Conservation (phyloP, 2,888 invertebrate genomes). For the Brassicogethes aeneus region DNA sequence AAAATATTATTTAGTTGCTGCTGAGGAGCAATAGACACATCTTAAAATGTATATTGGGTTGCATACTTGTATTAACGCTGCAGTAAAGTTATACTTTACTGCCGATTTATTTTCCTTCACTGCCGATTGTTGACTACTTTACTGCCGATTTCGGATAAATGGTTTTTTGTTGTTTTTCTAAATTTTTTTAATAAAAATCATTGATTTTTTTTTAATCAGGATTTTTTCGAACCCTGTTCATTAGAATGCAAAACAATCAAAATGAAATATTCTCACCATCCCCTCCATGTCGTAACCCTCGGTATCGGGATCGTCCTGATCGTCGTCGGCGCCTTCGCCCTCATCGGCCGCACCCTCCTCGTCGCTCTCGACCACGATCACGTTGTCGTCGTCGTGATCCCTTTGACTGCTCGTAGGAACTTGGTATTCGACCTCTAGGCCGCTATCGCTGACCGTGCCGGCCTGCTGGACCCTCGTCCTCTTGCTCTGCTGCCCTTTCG, state of each 20-base stretch:
- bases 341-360: slow-evolving; percentile 59
- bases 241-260: background rate
- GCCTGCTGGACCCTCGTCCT: slow-evolving; percentile 44
- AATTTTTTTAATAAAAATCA: too few species aligned
- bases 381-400: slow-evolving; percentile 70
- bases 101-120: too few species aligned
- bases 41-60: too few species aligned
- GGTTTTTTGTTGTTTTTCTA: too few species aligned
- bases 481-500: slow-evolving; percentile 43
- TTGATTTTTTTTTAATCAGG: too few species aligned
- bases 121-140: too few species aligned
- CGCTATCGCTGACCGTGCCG: slow-evolving; percentile 36
- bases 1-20: too few species aligned
- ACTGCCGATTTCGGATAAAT: too few species aligned
- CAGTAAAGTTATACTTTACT: too few species aligned
- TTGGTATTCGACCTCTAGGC: slow-evolving; percentile 68
- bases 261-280: slow-evolving; percentile 22
- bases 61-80: too few species aligned
- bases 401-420: slow-evolving; percentile 81
- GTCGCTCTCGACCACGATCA: slow-evolving; percentile 63
- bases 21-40: too few species aligned
- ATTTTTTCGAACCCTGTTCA: too few species aligned
- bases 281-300: slow-evolving; percentile 50
- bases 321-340: slow-evolving; percentile 46
- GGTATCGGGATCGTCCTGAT: slow-evolving; percentile 47